Evolutionary conservation across 2,113 vertebrate genomes (phyloP), one percentile per base, ranked within the genome.

Genomic region (Octodon degus): DNA sequence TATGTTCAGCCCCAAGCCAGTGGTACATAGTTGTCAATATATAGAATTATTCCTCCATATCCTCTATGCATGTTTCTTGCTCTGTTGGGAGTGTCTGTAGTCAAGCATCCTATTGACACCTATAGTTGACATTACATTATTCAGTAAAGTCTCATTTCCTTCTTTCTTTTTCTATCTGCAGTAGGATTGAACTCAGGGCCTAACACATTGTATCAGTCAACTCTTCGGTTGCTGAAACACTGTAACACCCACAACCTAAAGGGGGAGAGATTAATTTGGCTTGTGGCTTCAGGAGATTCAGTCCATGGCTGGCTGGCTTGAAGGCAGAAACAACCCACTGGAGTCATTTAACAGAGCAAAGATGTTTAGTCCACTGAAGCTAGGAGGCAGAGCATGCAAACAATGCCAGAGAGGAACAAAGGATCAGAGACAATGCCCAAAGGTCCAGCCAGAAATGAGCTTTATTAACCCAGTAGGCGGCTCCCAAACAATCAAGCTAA

Each of bases 1-100:
- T 11, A 24, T 7, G 62, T 0, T 24, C 0, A 53, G 0, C 14
- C 24, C 22, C 6, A 30, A 58, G 7, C 5, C 20, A n/a, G 17
- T 37, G 22, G 25, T 4, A 12, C 2, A 2, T n/a, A n/a, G 3
- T 32, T 63, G 27, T 80, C 55, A 30, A 0, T 25, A 77, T 16
- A 47, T 0, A 34, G 3, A 47, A 76, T 53, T 79, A 30, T 22
- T 24, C 6, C n/a, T 1, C 4, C 12, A 25, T 2, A 1, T 0
- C 30, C 25, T 47, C 1, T 8, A 27, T 27, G 5, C 7, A 30
- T 53, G 37, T 60, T 40, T 32, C 65, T 65, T 5, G 20, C 34
- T 16, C n/a, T 37, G 40, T 58, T 1, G 3, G 7, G 13, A 68
- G 47, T 34, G 11, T 14, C 94, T 10, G 43, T 13, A 14, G 20